A percentile compares a stretch with the other conserved stretches of the same genome.
Evolutionary conservation across 2,797 vertebrate genomes (phyloP).

Genomic region (Tauraco hartlaubi): DNA sequence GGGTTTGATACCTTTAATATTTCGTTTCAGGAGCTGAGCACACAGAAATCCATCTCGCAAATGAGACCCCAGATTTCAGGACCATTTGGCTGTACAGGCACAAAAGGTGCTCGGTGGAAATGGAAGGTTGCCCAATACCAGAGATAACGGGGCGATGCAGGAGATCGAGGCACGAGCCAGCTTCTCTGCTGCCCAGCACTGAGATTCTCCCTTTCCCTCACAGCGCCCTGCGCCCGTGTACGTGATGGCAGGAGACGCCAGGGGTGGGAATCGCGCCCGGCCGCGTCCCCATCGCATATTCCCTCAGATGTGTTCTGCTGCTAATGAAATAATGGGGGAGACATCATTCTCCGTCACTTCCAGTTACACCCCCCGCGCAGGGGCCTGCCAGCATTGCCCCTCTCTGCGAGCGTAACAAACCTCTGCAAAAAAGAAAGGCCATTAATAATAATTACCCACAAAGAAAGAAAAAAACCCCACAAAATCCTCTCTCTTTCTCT

Average conservation of each 20-base stretch:
- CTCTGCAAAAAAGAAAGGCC: constrained; percentile 14
- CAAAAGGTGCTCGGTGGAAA: not conserved
- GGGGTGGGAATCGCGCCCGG: not conserved
- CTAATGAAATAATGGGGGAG: not conserved
- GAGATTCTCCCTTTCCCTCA: not conserved
- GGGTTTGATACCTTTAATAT: not conserved
- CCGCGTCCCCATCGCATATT: rapidly evolving
- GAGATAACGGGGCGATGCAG: not conserved
- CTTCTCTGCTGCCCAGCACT: rapidly evolving
- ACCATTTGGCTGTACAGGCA: rapidly evolving
- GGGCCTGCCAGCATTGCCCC: not conserved
- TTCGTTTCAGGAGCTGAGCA: not conserved
- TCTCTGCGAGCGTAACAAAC: not conserved
- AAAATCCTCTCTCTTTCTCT: not conserved
- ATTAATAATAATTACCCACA: constrained; percentile 58
- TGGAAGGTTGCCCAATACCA: not conserved
- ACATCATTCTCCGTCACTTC: not conserved
- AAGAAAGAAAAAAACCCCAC: not conserved
- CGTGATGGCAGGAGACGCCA: rapidly evolving
- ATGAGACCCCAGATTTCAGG: not conserved
- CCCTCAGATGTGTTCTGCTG: not conserved
- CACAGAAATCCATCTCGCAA: rapidly evolving
- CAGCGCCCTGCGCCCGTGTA: rapidly evolving
- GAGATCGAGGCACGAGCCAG: rapidly evolving
- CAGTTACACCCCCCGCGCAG: not conserved